These are phyloP conservation scores for Brachypterus glaber DNA, from an alignment of 2,888 invertebrate genomes.

Conservation along the genomic window DNA sequence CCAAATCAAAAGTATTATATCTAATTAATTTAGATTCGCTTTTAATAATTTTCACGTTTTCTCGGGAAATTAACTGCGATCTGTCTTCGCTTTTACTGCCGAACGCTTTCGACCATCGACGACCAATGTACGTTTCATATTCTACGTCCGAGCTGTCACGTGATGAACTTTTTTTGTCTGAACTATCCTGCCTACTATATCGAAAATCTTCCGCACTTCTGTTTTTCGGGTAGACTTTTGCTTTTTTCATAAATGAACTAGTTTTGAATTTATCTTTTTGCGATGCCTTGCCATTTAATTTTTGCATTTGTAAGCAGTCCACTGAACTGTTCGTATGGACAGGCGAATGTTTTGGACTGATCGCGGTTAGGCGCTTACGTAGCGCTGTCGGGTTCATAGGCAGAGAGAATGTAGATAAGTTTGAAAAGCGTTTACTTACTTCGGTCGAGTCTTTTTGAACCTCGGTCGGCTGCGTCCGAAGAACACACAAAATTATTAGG, in stretches of 20 bases:
- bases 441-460: slow-evolving; percentile 35
- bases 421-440: slow-evolving; percentile 44
- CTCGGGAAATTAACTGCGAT: slow-evolving; percentile 33
- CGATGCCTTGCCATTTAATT: slow-evolving; percentile 19
- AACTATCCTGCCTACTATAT: slow-evolving; percentile 20
- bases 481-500: slow-evolving; percentile 21
- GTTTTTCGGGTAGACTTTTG: slow-evolving; percentile 27
- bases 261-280: slow-evolving; percentile 16
- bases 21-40: slow-evolving; percentile 35
- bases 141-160: slow-evolving; percentile 36
- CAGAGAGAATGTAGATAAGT: slow-evolving; percentile 27
- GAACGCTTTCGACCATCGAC: slow-evolving; percentile 25
- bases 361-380: slow-evolving; percentile 26
- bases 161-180: slow-evolving; percentile 27
- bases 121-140: slow-evolving; percentile 25
- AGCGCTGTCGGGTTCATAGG: slow-evolving; percentile 25
- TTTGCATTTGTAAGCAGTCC: slow-evolving; percentile 24
- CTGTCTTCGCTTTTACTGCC: slow-evolving; percentile 36
- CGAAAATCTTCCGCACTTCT: slow-evolving; percentile 32
- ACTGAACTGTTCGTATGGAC: slow-evolving; percentile 13
- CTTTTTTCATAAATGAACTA: slow-evolving; percentile 17
- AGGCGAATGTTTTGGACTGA: slow-evolving; percentile 17
- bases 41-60: slow-evolving; percentile 34
- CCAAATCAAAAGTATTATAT: slow-evolving; percentile 39
- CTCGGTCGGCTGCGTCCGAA: slow-evolving; percentile 38